These are phyloP conservation scores for Chrysodeixis includens DNA, from an alignment of 2,888 invertebrate genomes.

Conservation along the genomic window DNA sequence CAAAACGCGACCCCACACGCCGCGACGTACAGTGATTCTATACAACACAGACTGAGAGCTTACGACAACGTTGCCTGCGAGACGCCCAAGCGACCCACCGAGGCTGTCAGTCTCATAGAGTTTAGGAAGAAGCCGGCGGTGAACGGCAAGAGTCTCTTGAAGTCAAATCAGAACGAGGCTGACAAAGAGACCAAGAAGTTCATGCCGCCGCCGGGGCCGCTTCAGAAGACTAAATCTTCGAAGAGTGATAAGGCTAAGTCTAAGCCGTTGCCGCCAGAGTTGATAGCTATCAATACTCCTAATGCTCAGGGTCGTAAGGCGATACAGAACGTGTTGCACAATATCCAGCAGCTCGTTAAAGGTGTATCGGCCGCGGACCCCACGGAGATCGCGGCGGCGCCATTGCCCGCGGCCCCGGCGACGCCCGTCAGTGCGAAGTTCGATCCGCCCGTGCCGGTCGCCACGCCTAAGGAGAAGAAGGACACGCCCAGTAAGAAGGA, in stretches of 20 bases:
- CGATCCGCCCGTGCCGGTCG: slow-evolving; percentile 58
- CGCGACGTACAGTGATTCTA: slow-evolving; percentile 93
- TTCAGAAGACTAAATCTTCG: slow-evolving; percentile 70
- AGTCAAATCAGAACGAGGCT: slow-evolving; percentile 74
- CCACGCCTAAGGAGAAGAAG: slow-evolving; percentile 75
- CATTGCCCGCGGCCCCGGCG: slow-evolving; percentile 67
- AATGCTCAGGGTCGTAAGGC: slow-evolving; percentile 82
- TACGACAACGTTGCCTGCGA: slow-evolving; percentile 91
- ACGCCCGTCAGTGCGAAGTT: slow-evolving; percentile 63
- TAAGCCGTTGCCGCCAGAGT: slow-evolving; percentile 87
- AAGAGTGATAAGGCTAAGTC: slow-evolving; percentile 75
- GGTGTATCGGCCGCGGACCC: slow-evolving; percentile 84
- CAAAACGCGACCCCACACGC: slow-evolving; percentile 93
- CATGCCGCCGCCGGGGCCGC: slow-evolving; percentile 76
- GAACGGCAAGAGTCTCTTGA: slow-evolving; percentile 84
- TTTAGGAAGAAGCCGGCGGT: slow-evolving; percentile 82
- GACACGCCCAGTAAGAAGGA: slow-evolving; percentile 62
- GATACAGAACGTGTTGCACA: slow-evolving; percentile 84
- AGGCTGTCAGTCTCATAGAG: slow-evolving; percentile 80
- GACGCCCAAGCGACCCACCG: slow-evolving; percentile 70
- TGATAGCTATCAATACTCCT: slow-evolving; percentile 89
- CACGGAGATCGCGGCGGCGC: slow-evolving; percentile 81
- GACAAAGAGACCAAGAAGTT: slow-evolving; percentile 76
- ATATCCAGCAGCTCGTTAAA: slow-evolving; percentile 86
- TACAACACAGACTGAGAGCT: slow-evolving; percentile 93